Evolutionary conservation across 2,113 vertebrate genomes (phyloP).

Genomic region (Grallaria varia): DNA sequence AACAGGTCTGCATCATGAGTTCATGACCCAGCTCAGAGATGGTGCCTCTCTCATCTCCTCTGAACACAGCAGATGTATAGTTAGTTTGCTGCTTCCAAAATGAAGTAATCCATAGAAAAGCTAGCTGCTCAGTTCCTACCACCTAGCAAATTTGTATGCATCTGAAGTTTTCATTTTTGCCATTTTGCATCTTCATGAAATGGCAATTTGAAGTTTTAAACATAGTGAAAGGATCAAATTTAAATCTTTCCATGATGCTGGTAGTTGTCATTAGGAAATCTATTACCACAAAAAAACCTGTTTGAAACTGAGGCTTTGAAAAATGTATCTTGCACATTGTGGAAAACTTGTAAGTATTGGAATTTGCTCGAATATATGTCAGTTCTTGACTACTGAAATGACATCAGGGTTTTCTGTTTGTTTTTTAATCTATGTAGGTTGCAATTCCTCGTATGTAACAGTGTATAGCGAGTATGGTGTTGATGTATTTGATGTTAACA

Average conservation of each 20-base stretch:
- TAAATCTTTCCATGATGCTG: not conserved
- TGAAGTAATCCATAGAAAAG: constrained; percentile 6
- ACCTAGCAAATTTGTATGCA: not conserved
- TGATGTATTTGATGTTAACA: constrained; percentile 91
- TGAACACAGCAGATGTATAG: not conserved
- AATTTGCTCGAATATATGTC: not conserved
- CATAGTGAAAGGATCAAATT: not conserved
- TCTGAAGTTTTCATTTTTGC: not conserved
- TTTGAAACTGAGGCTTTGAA: not conserved
- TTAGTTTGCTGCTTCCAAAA: not conserved
- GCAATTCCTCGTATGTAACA: constrained; percentile 86
- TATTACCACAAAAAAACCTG: not conserved
- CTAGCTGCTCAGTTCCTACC: not conserved
- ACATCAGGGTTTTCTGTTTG: not conserved
- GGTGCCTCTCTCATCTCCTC: constrained; percentile 21
- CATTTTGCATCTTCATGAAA: not conserved
- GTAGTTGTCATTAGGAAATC: not conserved
- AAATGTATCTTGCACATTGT: not conserved
- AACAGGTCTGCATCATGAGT: not conserved
- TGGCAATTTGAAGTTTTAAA: not conserved
- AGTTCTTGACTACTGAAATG: not conserved
- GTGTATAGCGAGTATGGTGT: constrained; percentile 95
- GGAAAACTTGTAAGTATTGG: not conserved
- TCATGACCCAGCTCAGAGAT: constrained; percentile 33
- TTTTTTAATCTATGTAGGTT: constrained; percentile 77